Base-by-base conservation (phyloP, 2,113 vertebrate species). In the Cheilinus undulatus region DNA sequence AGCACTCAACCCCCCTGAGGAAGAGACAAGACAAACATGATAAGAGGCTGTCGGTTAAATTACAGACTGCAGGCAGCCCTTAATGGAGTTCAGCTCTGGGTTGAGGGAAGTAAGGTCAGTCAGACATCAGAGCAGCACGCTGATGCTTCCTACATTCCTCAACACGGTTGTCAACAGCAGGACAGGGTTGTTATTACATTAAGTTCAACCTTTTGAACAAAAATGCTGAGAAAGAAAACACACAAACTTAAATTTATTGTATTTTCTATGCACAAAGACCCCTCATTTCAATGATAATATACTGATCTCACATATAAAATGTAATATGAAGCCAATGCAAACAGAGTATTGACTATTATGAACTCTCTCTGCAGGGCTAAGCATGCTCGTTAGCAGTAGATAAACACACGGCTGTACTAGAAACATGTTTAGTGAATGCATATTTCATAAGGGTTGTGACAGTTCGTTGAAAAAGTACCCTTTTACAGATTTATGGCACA, bases 11-110 rank as follows among this genome's bases (percentile, higher is more conserved):
- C 80, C 84, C 75, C 78, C 76, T 19, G 60, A 87, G 86, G 91
- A 77, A 67, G 79, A 85, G 73, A 84, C 80, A 59, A 90, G 85
- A 85, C 88, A 87, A 88, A 87, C 84, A 88, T 71, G 86, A 91
- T 90, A 86, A 91, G 89, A 88, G 86, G 80, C 80, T 87, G 84
- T 75, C 82, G 83, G 84, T 84, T 77, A 93, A 93, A 94, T 93
- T 91, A 94, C 92, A 93, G 91, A 87, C 84, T 89, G 51, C 81
- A 59, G 80, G 66, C 86, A 54, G 73, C 78, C n/a, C 80, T 86
- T 89, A 90, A 91, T 90, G 88, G 88, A 91, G 93, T 93, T 93
- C 92, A 91, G 76, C 75, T 82, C 74, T 27, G 85, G 91, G 91
- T 86, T 89, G 91, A 84, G 84, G 84, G 81, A 92, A 88, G 82